These are phyloP conservation scores for Brachionichthys hirsutus DNA, from an alignment of 2,113 vertebrate species.

Conservation along the genomic window DNA sequence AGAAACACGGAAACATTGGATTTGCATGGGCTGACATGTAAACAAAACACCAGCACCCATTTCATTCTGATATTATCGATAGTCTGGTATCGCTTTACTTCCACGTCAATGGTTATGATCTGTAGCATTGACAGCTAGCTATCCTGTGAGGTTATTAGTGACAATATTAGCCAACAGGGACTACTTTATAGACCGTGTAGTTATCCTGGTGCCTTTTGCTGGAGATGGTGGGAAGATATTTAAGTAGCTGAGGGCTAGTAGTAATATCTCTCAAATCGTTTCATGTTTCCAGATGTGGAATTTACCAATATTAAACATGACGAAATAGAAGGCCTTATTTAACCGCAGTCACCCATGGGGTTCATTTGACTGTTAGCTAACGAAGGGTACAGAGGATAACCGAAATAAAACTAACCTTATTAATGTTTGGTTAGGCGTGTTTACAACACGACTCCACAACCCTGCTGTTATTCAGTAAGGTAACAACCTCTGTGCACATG, in stretches of 20 bases:
- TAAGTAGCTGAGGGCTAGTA: too few species aligned
- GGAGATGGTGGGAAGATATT: too few species aligned
- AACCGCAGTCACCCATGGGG: too few species aligned
- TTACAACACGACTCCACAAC: constrained; percentile 11
- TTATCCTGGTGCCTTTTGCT: too few species aligned
- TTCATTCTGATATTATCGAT: rapidly evolving
- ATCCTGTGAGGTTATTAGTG: background rate
- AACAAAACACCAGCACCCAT: too few species aligned
- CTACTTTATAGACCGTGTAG: too few species aligned
- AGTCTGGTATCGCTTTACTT: background rate
- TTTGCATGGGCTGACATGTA: constrained; percentile 11
- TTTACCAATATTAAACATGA: too few species aligned
- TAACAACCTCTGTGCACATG: constrained; percentile 20
- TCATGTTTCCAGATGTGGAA: too few species aligned
- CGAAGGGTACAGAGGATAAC: constrained; percentile 9
- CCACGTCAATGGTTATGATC: background rate
- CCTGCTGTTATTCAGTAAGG: constrained; percentile 18
- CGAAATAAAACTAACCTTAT: background rate
- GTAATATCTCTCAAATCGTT: too few species aligned
- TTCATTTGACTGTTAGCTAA: constrained; percentile 11
- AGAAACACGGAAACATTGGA: too few species aligned
- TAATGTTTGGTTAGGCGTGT: background rate
- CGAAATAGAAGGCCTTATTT: too few species aligned
- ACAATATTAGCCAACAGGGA: too few species aligned
- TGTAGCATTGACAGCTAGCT: constrained; percentile 32